These are phyloP conservation scores for Polyommatus icarus DNA, from an alignment of 2,888 invertebrate genomes.

Conservation along the genomic window DNA sequence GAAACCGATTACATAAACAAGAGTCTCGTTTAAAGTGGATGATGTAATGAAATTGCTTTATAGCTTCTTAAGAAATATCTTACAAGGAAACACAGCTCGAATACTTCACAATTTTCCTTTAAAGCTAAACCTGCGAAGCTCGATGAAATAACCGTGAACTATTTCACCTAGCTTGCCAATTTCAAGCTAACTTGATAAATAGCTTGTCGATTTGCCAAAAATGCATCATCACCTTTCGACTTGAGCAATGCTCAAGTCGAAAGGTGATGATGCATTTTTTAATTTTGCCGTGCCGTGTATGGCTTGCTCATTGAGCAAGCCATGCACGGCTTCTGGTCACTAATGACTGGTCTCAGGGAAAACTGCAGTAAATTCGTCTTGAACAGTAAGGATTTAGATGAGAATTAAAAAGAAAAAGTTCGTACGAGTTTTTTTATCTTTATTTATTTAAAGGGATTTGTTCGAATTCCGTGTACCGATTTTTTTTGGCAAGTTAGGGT, in stretches of 20 bases:
- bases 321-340: neutral
- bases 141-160: neutral
- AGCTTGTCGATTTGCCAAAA: neutral
- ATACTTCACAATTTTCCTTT: neutral
- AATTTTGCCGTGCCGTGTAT: too few species aligned
- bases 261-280: too few species aligned
- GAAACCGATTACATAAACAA: neutral
- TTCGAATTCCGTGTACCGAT: too few species aligned
- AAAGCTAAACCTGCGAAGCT: neutral
- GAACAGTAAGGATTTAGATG: neutral
- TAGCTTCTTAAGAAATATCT: neutral
- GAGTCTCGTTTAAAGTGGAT: neutral
- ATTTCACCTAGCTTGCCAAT: neutral
- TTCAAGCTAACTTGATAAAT: conserved; percentile 11
- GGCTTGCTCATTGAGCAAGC: too few species aligned
- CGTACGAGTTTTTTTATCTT: too few species aligned
- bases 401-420: too few species aligned
- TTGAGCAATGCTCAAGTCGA: too few species aligned
- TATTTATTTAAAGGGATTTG: too few species aligned
- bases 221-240: neutral
- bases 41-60: neutral
- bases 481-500: too few species aligned
- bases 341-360: neutral
- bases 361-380: neutral
- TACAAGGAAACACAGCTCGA: neutral